Percentiles rank a stretch among this genome's conserved stretches.
Conservation (phyloP, 1,140 invertebrate genomes). For the Lepidurus apus region DNA sequence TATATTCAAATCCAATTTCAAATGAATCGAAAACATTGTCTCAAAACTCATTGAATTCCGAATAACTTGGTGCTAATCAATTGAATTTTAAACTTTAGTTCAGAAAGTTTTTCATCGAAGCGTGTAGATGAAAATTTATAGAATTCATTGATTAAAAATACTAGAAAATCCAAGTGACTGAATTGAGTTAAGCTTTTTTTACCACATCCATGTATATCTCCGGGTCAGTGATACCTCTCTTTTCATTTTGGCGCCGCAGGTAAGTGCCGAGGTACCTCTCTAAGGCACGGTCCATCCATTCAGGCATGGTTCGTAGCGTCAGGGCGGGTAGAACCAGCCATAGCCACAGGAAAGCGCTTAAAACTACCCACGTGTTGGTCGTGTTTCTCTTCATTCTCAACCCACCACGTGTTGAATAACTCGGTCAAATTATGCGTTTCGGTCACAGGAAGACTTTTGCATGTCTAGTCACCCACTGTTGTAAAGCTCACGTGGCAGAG, state of each 20-base stretch:
- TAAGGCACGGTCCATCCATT: background rate
- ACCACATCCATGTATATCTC: constrained; percentile 11
- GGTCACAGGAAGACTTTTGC: no score
- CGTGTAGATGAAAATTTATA: background rate
- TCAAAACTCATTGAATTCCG: background rate
- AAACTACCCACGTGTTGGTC: no score
- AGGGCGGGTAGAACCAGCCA: background rate
- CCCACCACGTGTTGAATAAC: no score
- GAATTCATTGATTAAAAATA: background rate
- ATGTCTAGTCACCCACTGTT: no score
- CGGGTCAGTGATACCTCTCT: background rate
- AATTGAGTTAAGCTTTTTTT: background rate
- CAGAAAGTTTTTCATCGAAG: background rate
- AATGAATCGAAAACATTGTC: background rate
- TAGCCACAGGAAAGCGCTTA: background rate
- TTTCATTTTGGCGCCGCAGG: background rate
- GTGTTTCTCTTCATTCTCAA: no score
- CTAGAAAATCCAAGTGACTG: background rate
- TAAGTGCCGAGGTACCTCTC: background rate
- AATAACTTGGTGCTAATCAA: background rate
- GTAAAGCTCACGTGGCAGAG: no score
- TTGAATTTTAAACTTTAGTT: background rate
- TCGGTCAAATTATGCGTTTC: no score
- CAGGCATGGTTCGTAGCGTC: background rate
- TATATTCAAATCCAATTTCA: background rate